phyloP scores from a whole-genome alignment of 1,140 invertebrate species.

The Macrosteles quadrilineatus region DNA sequence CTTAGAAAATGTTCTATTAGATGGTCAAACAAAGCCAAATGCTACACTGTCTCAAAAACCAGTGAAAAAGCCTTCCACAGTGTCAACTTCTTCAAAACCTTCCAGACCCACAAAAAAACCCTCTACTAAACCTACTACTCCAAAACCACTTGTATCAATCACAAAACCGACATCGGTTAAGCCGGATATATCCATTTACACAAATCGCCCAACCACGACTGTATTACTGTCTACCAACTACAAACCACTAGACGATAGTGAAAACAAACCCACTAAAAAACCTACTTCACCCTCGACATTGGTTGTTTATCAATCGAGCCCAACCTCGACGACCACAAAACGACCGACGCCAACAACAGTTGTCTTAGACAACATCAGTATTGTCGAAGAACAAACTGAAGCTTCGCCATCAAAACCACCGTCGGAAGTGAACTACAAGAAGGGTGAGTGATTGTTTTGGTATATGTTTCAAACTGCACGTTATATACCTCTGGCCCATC shows the following conservation, averaged over 20 bases:
- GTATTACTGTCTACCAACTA: conserved; percentile 17
- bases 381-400: conserved; percentile 14
- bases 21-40: conserved; percentile 43
- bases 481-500: neutral
- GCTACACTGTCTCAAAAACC: conserved; percentile 34
- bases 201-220: conserved; percentile 21
- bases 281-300: conserved; percentile 30
- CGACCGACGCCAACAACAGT: conserved; percentile 23
- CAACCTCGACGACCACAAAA: conserved; percentile 21
- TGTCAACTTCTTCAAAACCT: conserved; percentile 52
- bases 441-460: conserved; percentile 30
- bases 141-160: conserved; percentile 1
- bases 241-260: conserved; percentile 1
- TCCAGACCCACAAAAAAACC: conserved; percentile 46
- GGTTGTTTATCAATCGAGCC: conserved; percentile 26
- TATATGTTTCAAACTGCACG: conserved; percentile 5
- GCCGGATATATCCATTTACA: neutral
- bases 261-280: conserved; percentile 35
- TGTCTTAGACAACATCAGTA: conserved; percentile 16
- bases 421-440: conserved; percentile 31
- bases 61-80: conserved; percentile 49
- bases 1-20: conserved; percentile 72
- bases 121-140: conserved; percentile 38
- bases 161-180: conserved; percentile 32
- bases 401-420: conserved; percentile 35